Base-by-base conservation (phyloP, 2,113 vertebrate genomes). In the Grammomys surdaster region DNA sequence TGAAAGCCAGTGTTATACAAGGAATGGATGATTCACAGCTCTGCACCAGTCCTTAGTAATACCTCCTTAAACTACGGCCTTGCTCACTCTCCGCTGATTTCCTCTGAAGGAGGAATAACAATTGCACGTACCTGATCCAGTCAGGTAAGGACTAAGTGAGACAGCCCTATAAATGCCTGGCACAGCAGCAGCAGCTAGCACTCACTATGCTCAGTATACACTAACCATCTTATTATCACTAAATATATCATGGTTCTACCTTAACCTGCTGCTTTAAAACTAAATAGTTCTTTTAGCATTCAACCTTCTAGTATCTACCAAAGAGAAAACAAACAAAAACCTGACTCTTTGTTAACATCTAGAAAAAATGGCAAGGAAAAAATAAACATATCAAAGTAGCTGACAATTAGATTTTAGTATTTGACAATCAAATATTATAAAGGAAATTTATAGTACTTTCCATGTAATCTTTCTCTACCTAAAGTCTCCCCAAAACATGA, bases 261-360 rank as follows among this genome's bases (percentile, higher is more conserved):
- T 95, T 82, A 73, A 91, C 8, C 70, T 92, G 43, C 43, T 80
- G 56, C 13, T 95, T 91, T 70, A 95, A 95, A 90, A 87, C 14
- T n/a, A 28, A 95, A 26, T 7, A 72, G 91, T 95, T 95, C 28
- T 81, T 36, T 95, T 92, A 88, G 31, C 96, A 96, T 86, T 93
- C 72, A 87, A 67, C 95, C 63, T 94, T 78, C n/a, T 51, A 90
- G 58, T 70, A 73, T 33, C 89, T 20, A 86, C 60, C 12, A 46
- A 88, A 80, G 77, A 58, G 33, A 51, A 91, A 63, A 76, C 78
- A 58, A 81, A 58, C 63, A 69, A 28, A 82, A 43, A 31, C 58
- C 40, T 85, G 58, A 46, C 51, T 81, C 24, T 73, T 88, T 72
- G 87, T 73, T 87, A 94, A 89, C 7, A 95, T 76, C 26, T 93